These are phyloP conservation scores for Morelia viridis DNA, from an alignment of 2,797 vertebrate species.

Conservation along the genomic window DNA sequence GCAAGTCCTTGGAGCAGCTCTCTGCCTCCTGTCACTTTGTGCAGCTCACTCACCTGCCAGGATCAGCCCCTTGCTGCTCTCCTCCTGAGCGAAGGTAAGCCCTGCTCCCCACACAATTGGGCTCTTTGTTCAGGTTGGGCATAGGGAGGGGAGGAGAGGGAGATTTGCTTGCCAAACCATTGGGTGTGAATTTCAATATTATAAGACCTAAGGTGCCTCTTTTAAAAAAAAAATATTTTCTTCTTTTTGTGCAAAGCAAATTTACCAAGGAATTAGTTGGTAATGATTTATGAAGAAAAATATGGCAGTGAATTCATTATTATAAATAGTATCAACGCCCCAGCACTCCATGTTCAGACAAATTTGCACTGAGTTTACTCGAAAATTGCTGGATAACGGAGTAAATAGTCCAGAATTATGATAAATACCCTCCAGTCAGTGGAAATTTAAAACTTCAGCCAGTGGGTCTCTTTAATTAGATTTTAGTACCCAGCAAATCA, in stretches of 20 bases:
- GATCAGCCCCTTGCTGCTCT: slow-evolving; percentile 49
- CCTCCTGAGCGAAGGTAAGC: slow-evolving; percentile 70
- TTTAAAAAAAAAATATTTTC: background rate
- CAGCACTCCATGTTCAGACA: slow-evolving; percentile 27
- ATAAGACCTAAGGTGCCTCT: slow-evolving; percentile 42
- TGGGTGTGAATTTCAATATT: slow-evolving; percentile 64
- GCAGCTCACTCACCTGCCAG: slow-evolving; percentile 60
- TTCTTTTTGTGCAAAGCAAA: slow-evolving; percentile 46
- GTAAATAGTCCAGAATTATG: background rate
- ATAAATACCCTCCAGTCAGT: background rate
- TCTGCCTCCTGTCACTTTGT: slow-evolving; percentile 67
- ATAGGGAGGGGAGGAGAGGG: slow-evolving; percentile 44
- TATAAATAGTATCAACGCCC: slow-evolving; percentile 54
- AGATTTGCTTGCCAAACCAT: slow-evolving; percentile 62
- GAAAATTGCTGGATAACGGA: slow-evolving; percentile 8
- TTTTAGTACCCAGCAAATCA: background rate
- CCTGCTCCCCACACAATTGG: slow-evolving; percentile 68
- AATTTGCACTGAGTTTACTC: slow-evolving; percentile 8
- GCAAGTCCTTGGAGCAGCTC: slow-evolving; percentile 69
- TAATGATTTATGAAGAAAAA: slow-evolving; percentile 46
- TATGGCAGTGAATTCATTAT: slow-evolving; percentile 52
- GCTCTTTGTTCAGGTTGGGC: slow-evolving; percentile 69
- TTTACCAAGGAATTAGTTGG: slow-evolving; percentile 61
- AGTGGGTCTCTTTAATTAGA: background rate
- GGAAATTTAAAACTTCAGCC: background rate